Evolutionary conservation across 2,797 vertebrate species (phyloP), one percentile per base, ranked within the genome.

Genomic region (Sphenopsis melanotis): DNA sequence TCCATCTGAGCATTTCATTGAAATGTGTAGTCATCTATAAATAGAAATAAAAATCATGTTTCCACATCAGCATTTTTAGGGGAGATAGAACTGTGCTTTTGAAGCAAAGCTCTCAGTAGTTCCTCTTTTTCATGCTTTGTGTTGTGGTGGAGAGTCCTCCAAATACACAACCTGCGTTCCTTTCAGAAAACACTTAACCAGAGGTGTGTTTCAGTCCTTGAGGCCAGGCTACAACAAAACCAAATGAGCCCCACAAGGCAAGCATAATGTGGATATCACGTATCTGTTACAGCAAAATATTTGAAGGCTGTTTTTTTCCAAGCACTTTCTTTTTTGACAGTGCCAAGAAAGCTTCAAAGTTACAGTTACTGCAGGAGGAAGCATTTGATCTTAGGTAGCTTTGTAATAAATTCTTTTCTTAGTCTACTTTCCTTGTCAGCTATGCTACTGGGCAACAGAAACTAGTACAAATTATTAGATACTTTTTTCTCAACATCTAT

Each of bases 401-500:
- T 65, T 68, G 29, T 84, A 37, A 24, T 32, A 71, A 53, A 32
- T 65, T 9, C 1, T 88, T 29, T 47, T 46, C 12, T 34, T 85
- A 26, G 17, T 37, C 16, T 88, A 2, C 11, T 72, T 75, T 74
- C 18, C 16, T 68, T 86, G 41, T 24, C 10, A 11, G 12, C 7
- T 78, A 1, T 9, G 4, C 37, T 83, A 15, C 11, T 82, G 32
- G 39, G 4, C 52, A 64, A 36, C 22, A 83, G 42, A 86, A 91
- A 30, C 5, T 5, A 72, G 27, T 72, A 27, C 20, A 74, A 47
- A 41, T 55, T 5, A 22, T 9, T 56, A 11, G n/a, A 3, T 11
- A 5, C 23, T 64, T 66, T 53, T 50, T 75, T 16, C 15, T 42
- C 12, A 60, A 8, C 5, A 2, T 0, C 0, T 32, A 12, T 66